Conservation (phyloP, 2,888 invertebrate species). For the Acheta domesticus region DNA sequence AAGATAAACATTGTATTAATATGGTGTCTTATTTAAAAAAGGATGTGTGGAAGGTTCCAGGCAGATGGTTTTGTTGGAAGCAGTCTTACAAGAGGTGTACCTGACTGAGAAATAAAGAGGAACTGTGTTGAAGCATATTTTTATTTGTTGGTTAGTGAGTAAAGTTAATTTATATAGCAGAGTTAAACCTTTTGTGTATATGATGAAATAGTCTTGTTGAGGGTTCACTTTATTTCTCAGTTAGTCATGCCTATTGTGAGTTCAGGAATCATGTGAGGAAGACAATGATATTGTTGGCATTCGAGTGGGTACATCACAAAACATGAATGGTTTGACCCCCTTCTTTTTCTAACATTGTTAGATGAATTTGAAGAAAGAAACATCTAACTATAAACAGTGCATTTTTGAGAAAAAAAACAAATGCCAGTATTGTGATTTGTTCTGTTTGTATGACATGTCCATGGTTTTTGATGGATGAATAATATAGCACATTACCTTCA, state of each 20-base stretch:
- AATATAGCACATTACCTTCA: not conserved
- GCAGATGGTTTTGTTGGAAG: not conserved
- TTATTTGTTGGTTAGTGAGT: conserved; percentile 11
- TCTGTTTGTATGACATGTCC: conserved; percentile 3
- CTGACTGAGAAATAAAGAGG: conserved; percentile 2
- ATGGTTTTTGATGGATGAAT: conserved; percentile 8
- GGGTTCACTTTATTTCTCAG: not conserved
- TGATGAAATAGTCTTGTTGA: not conserved
- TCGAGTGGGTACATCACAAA: conserved; percentile 18
- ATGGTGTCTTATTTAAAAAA: conserved; percentile 31
- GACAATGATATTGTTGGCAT: not conserved
- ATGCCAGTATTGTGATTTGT: not conserved
- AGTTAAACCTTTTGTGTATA: not conserved
- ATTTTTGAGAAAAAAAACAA: not conserved
- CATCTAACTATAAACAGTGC: not conserved
- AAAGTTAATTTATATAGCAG: conserved; percentile 18
- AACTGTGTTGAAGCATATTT: conserved; percentile 20
- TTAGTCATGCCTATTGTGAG: conserved; percentile 19
- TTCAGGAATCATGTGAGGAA: not conserved
- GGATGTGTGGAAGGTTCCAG: not conserved
- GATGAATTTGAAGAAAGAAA: not conserved
- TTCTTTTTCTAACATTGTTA: conserved; percentile 3
- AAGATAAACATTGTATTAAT: conserved; percentile 35
- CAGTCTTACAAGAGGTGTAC: not conserved
- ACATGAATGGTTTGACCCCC: not conserved